phyloP scores from a whole-genome alignment of 2,888 invertebrate species.

The Yponomeuta sedellus region DNA sequence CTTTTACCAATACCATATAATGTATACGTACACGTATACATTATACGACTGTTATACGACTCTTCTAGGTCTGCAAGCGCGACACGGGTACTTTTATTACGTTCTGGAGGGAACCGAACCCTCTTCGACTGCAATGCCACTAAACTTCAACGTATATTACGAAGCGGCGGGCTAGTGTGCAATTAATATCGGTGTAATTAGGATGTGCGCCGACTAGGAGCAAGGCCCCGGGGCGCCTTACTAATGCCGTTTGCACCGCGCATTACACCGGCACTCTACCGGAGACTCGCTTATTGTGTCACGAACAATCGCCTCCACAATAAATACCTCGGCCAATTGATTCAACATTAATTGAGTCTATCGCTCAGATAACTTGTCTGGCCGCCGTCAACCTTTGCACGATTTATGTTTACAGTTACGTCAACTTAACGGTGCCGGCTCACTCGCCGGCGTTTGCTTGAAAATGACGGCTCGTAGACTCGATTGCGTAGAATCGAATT shows the following conservation, averaged over 20 bases:
- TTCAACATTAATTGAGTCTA: constrained; percentile 55
- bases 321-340: constrained; percentile 52
- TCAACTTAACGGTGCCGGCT: constrained; percentile 47
- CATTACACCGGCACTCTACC: not conserved
- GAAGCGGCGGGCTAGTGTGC: not conserved
- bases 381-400: constrained; percentile 14
- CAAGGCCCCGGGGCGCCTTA: not conserved
- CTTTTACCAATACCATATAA: too few relatives aligned
- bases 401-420: constrained; percentile 48
- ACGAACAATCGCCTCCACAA: constrained; percentile 12
- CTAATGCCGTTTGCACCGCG: not conserved
- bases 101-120: too few relatives aligned
- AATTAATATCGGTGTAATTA: constrained; percentile 1
- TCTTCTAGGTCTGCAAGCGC: too few relatives aligned
- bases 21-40: too few relatives aligned
- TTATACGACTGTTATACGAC: too few relatives aligned
- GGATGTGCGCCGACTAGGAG: not conserved
- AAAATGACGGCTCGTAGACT: not conserved
- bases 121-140: too few relatives aligned
- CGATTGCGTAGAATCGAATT: constrained; percentile 14
- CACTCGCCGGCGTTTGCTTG: constrained; percentile 35
- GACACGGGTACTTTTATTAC: too few relatives aligned
- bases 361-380: constrained; percentile 45
- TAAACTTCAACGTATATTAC: too few relatives aligned
- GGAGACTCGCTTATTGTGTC: not conserved